A percentile compares a stretch with the other conserved stretches of the same genome.
phyloP scores from a whole-genome alignment of 92 coral and sea anemone species.

The Palythoa heliodiscus region DNA sequence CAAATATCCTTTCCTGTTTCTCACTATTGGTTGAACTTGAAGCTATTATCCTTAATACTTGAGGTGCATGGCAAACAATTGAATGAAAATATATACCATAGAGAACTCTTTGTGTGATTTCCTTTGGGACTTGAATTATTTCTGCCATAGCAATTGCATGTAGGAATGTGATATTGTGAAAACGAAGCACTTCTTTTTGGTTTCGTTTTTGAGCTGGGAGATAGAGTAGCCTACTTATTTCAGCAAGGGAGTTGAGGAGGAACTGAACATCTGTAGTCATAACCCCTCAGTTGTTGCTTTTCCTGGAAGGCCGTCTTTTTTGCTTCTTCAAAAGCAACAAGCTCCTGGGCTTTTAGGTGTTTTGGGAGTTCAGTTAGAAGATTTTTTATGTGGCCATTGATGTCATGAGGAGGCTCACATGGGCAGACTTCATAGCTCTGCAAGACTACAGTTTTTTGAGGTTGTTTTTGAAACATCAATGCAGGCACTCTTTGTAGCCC shows the following conservation, averaged over 20 bases:
- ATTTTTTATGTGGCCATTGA: constrained; percentile 35
- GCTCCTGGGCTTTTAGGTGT: constrained; percentile 31
- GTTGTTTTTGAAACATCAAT: constrained; percentile 11
- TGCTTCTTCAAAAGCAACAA: constrained; percentile 20
- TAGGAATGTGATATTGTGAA: constrained; percentile 34
- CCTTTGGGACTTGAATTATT: constrained; percentile 23
- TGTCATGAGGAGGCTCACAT: constrained; percentile 49
- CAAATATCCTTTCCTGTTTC: constrained; percentile 28
- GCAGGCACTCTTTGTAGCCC: constrained; percentile 13
- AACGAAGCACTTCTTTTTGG: constrained; percentile 23
- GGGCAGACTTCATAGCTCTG: constrained; percentile 42
- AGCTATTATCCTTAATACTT: constrained; percentile 11
- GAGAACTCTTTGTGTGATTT: constrained; percentile 45
- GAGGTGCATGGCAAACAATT: constrained; percentile 45
- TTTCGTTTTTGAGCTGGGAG: constrained; percentile 34
- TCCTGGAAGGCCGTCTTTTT: constrained; percentile 21
- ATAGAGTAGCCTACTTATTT: constrained; percentile 36
- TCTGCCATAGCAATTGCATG: constrained; percentile 19
- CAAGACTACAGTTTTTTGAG: constrained; percentile 9
- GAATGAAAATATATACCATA: constrained; percentile 56
- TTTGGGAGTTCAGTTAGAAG: constrained; percentile 39
- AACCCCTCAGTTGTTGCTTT: constrained; percentile 36
- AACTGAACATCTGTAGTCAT: constrained; percentile 34
- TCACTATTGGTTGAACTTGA: constrained; percentile 22
- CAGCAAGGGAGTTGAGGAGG: constrained; percentile 36